Percentiles rank a stretch among this genome's conserved stretches.
Conservation (phyloP, 2,888 invertebrate genomes). For the Leucophenga montana region DNA sequence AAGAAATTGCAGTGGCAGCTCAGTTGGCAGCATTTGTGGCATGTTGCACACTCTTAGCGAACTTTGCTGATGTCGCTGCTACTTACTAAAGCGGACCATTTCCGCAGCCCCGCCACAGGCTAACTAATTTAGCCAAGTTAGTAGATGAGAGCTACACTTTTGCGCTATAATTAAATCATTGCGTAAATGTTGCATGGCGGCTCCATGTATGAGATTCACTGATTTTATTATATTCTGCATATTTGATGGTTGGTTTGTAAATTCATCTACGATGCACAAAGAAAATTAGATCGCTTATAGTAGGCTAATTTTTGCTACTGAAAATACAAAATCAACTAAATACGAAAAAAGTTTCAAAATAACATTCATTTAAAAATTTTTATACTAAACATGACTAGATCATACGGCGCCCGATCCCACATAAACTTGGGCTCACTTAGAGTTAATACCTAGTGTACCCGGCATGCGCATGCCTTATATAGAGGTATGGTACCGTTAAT, state of each 20-base stretch:
- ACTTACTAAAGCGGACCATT: slow-evolving; percentile 46
- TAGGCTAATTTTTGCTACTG: too few relatives aligned
- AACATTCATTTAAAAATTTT: too few relatives aligned
- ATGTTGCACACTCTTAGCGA: slow-evolving; percentile 25
- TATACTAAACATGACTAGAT: too few relatives aligned
- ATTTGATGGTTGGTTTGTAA: slow-evolving; percentile 44
- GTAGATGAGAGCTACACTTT: not conserved
- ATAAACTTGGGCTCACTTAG: too few relatives aligned
- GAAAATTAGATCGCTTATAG: too few relatives aligned
- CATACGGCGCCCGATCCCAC: too few relatives aligned
- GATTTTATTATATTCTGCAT: slow-evolving; percentile 36
- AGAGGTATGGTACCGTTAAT: too few relatives aligned
- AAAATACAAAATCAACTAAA: too few relatives aligned
- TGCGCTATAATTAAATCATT: slow-evolving; percentile 60
- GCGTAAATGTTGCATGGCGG: not conserved
- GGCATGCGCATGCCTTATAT: too few relatives aligned
- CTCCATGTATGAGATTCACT: slow-evolving; percentile 1
- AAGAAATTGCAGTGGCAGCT: not conserved
- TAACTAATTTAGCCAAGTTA: slow-evolving; percentile 55
- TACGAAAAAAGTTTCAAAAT: too few relatives aligned
- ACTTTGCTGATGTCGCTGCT: slow-evolving; percentile 43
- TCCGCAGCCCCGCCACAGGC: slow-evolving; percentile 51
- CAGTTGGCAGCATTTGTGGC: slow-evolving; percentile 2
- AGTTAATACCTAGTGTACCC: too few relatives aligned
- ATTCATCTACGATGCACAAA: too few relatives aligned